Conservation (phyloP, 2,888 invertebrate genomes). For the Cheilosia pagana region DNA sequence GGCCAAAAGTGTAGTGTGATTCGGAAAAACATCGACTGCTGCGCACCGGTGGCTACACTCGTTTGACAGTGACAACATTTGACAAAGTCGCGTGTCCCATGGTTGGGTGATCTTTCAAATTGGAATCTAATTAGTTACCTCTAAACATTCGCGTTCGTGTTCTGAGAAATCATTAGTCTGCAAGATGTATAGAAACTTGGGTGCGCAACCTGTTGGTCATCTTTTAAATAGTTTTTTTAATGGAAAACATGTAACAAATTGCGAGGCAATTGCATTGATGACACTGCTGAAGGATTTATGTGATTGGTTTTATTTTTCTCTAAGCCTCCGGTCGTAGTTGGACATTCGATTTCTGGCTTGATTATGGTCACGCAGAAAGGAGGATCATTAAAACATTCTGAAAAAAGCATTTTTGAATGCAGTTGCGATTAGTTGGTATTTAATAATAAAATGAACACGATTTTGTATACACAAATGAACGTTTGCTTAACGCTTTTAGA, state of each 20-base stretch:
- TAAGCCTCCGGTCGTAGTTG: not conserved
- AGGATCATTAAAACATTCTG: not conserved
- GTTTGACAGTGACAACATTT: not conserved
- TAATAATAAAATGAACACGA: too few relatives aligned
- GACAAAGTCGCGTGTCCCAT: slow-evolving; percentile 28
- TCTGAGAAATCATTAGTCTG: slow-evolving; percentile 21
- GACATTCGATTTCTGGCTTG: slow-evolving; percentile 26
- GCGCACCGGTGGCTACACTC: too few relatives aligned
- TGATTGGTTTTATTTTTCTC: slow-evolving; percentile 55
- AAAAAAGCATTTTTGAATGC: not conserved
- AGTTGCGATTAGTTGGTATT: not conserved
- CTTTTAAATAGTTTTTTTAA: slow-evolving; percentile 37
- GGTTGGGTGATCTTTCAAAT: slow-evolving; percentile 30
- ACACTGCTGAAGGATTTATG: slow-evolving; percentile 69
- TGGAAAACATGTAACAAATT: slow-evolving; percentile 56
- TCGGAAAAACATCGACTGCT: not conserved
- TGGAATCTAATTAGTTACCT: slow-evolving; percentile 36
- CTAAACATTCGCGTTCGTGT: not conserved
- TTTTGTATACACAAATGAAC: too few relatives aligned
- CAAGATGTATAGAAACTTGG: not conserved
- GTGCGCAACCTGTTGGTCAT: slow-evolving; percentile 34
- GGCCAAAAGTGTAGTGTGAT: slow-evolving; percentile 19
- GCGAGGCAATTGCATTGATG: slow-evolving; percentile 58
- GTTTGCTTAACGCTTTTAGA: too few relatives aligned
- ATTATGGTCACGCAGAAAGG: slow-evolving; percentile 6